These are phyloP conservation scores for Oikopleura albicans DNA, from an alignment of 23 tunicate genomes.

Conservation along the genomic window DNA sequence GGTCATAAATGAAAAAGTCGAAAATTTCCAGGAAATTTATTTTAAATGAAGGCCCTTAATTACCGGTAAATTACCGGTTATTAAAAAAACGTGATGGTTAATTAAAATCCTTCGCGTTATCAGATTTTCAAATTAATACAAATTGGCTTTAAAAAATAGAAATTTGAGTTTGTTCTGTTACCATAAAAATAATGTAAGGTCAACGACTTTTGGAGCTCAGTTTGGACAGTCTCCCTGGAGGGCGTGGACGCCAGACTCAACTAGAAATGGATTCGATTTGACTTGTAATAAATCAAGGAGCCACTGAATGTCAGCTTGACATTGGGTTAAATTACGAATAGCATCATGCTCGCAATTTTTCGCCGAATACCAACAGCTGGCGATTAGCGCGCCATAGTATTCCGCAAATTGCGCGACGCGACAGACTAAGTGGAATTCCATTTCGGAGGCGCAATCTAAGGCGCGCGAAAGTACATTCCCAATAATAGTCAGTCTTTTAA, in stretches of 20 bases:
- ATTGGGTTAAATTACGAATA: neutral
- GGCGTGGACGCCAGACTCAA: slow-evolving; percentile 7
- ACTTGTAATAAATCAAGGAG: neutral
- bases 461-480: neutral
- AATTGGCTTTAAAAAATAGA: no score
- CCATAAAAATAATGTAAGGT: no score
- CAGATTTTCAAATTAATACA: no score
- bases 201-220: no score
- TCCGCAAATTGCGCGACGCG: neutral
- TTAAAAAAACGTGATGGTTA: no score
- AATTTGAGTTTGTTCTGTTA: no score
- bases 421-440: neutral
- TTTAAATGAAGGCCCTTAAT: no score
- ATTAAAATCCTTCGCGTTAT: no score
- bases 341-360: slow-evolving; percentile 14
- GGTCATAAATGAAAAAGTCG: no score
- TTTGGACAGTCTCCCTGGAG: no score
- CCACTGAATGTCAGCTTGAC: neutral
- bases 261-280: neutral
- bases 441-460: neutral
- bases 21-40: no score
- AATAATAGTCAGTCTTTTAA: neutral
- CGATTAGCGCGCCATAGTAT: neutral
- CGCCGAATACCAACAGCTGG: neutral
- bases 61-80: no score